phyloP scores from a whole-genome alignment of 1,140 invertebrate species.

The Penaeus indicus region DNA sequence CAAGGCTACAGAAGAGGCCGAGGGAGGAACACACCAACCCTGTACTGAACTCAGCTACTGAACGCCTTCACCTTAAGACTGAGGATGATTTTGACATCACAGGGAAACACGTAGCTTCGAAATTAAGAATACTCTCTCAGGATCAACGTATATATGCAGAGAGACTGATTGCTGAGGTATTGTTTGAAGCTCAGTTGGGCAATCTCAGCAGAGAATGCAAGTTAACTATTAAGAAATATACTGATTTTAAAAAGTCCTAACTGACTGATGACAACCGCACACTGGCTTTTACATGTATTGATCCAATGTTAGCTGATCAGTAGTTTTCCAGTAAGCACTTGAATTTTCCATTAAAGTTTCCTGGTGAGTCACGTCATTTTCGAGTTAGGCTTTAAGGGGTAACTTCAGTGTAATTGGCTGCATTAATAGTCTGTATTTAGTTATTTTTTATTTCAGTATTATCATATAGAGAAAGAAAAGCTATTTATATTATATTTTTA shows the following conservation, averaged over 20 bases:
- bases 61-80: neutral
- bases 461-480: too few species aligned
- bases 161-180: slow-evolving; percentile 18
- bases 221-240: neutral
- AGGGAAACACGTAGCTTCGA: slow-evolving; percentile 11
- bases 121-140: neutral
- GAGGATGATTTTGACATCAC: slow-evolving; percentile 31
- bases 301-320: too few species aligned
- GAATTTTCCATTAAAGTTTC: too few species aligned
- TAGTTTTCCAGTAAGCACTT: too few species aligned
- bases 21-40: neutral
- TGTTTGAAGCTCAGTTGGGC: slow-evolving; percentile 24
- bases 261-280: neutral
- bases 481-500: too few species aligned
- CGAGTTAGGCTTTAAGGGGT: too few species aligned
- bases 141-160: slow-evolving; percentile 30
- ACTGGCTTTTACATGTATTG: too few species aligned
- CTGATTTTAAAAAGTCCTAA: neutral
- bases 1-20: neutral
- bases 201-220: slow-evolving; percentile 32
- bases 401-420: too few species aligned
- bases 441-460: too few species aligned
- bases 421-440: too few species aligned
- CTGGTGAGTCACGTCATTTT: too few species aligned
- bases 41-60: neutral